Conservation (phyloP, 2,113 vertebrate genomes). For the Zosterops japonicus region DNA sequence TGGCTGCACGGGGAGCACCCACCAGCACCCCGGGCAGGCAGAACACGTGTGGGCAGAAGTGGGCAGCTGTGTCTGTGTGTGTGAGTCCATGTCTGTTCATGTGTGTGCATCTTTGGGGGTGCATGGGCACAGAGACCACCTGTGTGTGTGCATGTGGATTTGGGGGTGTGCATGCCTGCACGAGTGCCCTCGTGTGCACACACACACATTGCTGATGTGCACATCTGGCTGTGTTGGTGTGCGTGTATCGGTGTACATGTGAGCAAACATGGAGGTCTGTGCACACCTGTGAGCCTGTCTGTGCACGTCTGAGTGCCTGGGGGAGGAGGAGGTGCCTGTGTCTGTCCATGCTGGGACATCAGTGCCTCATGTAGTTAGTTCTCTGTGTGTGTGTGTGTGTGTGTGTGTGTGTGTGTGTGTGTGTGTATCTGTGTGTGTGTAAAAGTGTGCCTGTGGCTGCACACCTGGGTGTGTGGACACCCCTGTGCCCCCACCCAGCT, state of each 20-base stretch:
- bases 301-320: background rate
- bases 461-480: background rate
- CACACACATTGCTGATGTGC: background rate
- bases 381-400: background rate
- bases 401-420: background rate
- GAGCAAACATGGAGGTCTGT: fast-evolving
- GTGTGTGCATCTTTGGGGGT: too few species aligned
- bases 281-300: background rate
- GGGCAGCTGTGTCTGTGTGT: fast-evolving
- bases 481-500: background rate
- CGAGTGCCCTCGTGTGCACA: fast-evolving
- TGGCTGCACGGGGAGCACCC: background rate
- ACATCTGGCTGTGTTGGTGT: background rate
- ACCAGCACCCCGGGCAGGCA: fast-evolving
- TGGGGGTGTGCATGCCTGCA: fast-evolving
- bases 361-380: fast-evolving
- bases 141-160: background rate
- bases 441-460: fast-evolving
- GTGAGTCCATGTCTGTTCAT: fast-evolving
- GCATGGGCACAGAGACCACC: background rate
- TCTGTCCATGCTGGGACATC: fast-evolving
- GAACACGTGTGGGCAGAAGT: fast-evolving
- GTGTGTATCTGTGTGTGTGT: background rate
- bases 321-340: background rate
- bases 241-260: fast-evolving